phyloP scores from a whole-genome alignment of 2,888 invertebrate genomes.

The Himalopsyche anomala region DNA sequence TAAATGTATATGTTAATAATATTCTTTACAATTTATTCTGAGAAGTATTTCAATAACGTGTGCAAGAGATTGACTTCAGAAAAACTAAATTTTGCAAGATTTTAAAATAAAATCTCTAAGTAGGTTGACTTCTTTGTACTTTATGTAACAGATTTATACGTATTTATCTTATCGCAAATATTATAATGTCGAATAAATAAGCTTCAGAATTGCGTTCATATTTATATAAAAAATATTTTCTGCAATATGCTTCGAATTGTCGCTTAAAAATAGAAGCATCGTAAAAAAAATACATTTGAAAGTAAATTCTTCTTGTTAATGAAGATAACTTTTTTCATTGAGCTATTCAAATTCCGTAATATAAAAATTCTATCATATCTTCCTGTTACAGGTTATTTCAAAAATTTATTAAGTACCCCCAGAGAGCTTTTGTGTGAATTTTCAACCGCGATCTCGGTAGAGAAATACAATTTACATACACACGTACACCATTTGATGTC shows the following conservation, averaged over 20 bases:
- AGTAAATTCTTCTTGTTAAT: slow-evolving; percentile 1
- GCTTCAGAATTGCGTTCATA: too few relatives aligned
- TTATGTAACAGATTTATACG: too few relatives aligned
- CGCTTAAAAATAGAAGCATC: not conserved
- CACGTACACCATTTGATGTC: slow-evolving; percentile 11
- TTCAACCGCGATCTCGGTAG: slow-evolving; percentile 15
- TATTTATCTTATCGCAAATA: too few relatives aligned
- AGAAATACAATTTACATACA: slow-evolving; percentile 24
- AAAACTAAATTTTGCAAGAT: too few relatives aligned
- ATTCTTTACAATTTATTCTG: too few relatives aligned
- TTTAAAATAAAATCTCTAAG: too few relatives aligned
- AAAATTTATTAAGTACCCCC: slow-evolving; percentile 46
- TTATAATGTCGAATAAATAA: too few relatives aligned
- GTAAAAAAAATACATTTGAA: not conserved
- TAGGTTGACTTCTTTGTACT: too few relatives aligned
- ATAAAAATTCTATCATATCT: slow-evolving; percentile 10
- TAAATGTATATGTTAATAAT: too few relatives aligned
- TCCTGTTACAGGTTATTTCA: slow-evolving; percentile 29
- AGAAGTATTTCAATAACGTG: too few relatives aligned
- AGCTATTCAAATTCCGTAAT: not conserved
- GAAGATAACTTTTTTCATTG: not conserved
- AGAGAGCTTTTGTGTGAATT: slow-evolving; percentile 54
- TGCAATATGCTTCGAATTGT: not conserved
- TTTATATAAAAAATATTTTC: too few relatives aligned
- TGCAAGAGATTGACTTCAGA: too few relatives aligned